These are phyloP conservation scores for Microtus montanus DNA, from an alignment of 2,113 vertebrate species.

Conservation along the genomic window DNA sequence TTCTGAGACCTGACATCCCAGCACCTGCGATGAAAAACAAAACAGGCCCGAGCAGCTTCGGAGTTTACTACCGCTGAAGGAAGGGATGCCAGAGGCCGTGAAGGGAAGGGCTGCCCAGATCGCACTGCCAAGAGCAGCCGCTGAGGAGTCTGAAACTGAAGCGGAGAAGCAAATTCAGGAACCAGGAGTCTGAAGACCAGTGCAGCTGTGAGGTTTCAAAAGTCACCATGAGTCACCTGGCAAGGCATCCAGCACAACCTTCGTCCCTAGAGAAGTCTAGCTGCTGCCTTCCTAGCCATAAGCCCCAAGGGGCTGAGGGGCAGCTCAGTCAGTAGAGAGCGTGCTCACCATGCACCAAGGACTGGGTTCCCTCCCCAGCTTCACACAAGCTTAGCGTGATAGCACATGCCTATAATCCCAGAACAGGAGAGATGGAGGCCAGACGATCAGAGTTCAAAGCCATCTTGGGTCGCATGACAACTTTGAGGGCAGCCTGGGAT, in stretches of 20 bases:
- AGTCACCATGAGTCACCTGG: background rate
- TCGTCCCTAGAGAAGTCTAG: background rate
- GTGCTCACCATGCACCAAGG: too few relatives aligned
- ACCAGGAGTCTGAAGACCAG: background rate
- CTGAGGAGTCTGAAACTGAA: background rate
- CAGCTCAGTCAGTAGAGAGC: background rate
- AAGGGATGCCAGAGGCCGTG: background rate
- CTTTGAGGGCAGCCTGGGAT: background rate
- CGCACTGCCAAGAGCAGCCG: background rate
- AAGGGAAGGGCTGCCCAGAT: background rate
- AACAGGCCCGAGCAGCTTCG: background rate
- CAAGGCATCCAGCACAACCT: too few relatives aligned
- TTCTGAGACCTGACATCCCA: background rate
- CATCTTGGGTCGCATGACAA: background rate
- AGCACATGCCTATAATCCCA: background rate
- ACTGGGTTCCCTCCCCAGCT: background rate
- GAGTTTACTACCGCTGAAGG: background rate
- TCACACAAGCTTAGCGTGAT: background rate
- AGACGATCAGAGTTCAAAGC: background rate
- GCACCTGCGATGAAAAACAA: background rate
- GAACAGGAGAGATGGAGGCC: background rate
- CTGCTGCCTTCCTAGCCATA: fast-evolving
- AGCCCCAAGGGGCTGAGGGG: too few relatives aligned
- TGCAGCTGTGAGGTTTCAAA: background rate
- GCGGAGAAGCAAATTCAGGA: background rate